phyloP scores from a whole-genome alignment of 2,797 vertebrate species.

The Pitangus sulphuratus region DNA sequence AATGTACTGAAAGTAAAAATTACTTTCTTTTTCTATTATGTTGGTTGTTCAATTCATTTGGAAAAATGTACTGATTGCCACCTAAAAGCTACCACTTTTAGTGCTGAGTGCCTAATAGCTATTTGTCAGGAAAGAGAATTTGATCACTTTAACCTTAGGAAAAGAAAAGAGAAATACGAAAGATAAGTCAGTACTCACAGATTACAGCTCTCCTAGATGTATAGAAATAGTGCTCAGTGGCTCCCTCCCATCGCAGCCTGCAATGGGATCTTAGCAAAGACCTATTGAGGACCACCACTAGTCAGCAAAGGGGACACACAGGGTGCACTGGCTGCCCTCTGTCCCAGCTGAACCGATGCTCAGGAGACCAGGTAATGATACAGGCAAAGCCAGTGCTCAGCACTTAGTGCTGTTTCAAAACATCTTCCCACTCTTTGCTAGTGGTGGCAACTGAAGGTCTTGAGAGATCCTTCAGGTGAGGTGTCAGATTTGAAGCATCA shows the following conservation, averaged over 20 bases:
- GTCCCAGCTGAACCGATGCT: not conserved
- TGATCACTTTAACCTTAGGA: not conserved
- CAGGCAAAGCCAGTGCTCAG: not conserved
- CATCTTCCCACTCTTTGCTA: not conserved
- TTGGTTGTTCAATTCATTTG: conserved; percentile 22
- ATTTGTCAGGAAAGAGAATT: not conserved
- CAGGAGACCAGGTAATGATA: not conserved
- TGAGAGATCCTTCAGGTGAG: not conserved
- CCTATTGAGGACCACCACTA: not conserved
- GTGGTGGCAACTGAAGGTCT: not conserved
- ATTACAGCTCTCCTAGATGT: not conserved
- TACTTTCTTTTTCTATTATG: not conserved
- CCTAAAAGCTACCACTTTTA: not conserved
- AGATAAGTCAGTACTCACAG: not conserved
- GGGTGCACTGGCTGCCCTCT: not conserved
- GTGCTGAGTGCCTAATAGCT: not conserved
- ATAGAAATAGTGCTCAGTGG: not conserved
- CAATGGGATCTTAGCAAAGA: not conserved
- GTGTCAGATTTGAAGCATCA: fast-evolving
- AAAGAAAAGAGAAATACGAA: not conserved
- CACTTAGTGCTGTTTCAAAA: not conserved
- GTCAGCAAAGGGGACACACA: not conserved
- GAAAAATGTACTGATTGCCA: conserved; percentile 15
- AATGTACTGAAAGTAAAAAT: conserved; percentile 20
- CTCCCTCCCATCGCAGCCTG: not conserved